Base-by-base conservation (phyloP, 37 sponge, comb jelly and placozoan species). In the Hormiphora californensis region DNA sequence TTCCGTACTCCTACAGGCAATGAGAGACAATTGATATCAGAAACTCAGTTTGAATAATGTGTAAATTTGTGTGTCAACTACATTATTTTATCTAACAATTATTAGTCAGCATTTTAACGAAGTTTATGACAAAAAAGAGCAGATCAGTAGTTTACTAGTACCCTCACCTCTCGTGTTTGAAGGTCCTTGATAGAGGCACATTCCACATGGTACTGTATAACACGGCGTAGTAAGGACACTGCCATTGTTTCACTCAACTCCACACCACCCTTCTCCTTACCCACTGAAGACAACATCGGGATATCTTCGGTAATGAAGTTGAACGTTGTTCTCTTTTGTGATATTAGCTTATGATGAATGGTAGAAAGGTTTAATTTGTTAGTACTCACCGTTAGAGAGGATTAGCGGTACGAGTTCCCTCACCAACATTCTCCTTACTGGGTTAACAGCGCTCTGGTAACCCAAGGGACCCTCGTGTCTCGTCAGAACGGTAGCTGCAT, bases 1-100 rank as follows among this genome's bases (percentile, higher is more conserved):
- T 65, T 38, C 17, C 3, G 67, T 65, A 65, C 37, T 65, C 67
- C n/a, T n/a, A n/a, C n/a, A n/a, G n/a, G n/a, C n/a, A n/a, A n/a
- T n/a, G n/a, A n/a, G 51, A 46, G 12, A 46, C 51, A 46, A 46
- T 12, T 46, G 8, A 8, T 8, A 12, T 46, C 51, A 46, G 51
- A 12, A 17, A 17, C 12, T 46, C 11, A 46, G 8, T 46, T 46
- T 46, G 51, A 46, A 46, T 8, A 12, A 46, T 46, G 51, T n/a
- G n/a, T n/a, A n/a, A n/a, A n/a, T n/a, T n/a, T n/a, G n/a, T n/a
- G n/a, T n/a, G n/a, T n/a, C n/a, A n/a, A n/a, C n/a, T n/a, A n/a
- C n/a, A n/a, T n/a, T n/a, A n/a, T n/a, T n/a, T n/a, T n/a, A 46
- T 46, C 12, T 8, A 17, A 46, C 51, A 12, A 46, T 17, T 46